Conservation (phyloP, 2,797 vertebrate species). For the Catostomus latipinnis region DNA sequence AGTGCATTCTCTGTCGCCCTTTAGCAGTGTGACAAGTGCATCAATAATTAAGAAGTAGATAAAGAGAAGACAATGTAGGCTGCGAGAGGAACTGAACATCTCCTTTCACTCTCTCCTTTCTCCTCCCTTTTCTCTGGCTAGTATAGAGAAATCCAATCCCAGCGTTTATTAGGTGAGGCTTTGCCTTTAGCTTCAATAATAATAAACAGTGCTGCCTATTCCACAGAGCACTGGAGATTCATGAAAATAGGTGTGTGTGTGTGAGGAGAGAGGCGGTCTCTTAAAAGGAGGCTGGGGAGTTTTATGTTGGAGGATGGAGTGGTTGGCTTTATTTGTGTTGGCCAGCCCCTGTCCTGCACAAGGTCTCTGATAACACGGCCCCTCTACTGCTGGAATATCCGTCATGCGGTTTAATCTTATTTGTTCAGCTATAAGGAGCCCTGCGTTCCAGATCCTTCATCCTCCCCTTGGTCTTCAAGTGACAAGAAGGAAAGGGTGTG, state of each 20-base stretch:
- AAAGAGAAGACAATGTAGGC: constrained; percentile 30
- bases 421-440: constrained; percentile 59
- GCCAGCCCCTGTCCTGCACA: constrained; percentile 13
- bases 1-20: constrained; percentile 32
- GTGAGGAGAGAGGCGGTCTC: constrained; percentile 20
- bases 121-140: constrained; percentile 11
- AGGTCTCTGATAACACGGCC: constrained; percentile 50
- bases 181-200: constrained; percentile 40
- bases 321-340: constrained; percentile 44
- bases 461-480: constrained; percentile 55
- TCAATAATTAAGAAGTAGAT: constrained; percentile 55
- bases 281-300: not conserved
- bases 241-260: not conserved
- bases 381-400: constrained; percentile 32
- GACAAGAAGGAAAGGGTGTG: constrained; percentile 56
- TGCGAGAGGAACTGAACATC: constrained; percentile 8
- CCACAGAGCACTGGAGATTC: constrained; percentile 16
- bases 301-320: constrained; percentile 17
- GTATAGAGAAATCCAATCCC: constrained; percentile 27
- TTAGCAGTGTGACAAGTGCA: constrained; percentile 41
- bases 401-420: constrained; percentile 57
- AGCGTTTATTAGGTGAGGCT: constrained; percentile 26
- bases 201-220: constrained; percentile 22
- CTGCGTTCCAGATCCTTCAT: constrained; percentile 20
- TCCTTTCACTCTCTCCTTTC: not conserved